Percentiles rank a stretch among this genome's conserved stretches.
phyloP scores from a whole-genome alignment of 30 jellyfish, hydroid and myxozoan species.

The Pelagia noctiluca region DNA sequence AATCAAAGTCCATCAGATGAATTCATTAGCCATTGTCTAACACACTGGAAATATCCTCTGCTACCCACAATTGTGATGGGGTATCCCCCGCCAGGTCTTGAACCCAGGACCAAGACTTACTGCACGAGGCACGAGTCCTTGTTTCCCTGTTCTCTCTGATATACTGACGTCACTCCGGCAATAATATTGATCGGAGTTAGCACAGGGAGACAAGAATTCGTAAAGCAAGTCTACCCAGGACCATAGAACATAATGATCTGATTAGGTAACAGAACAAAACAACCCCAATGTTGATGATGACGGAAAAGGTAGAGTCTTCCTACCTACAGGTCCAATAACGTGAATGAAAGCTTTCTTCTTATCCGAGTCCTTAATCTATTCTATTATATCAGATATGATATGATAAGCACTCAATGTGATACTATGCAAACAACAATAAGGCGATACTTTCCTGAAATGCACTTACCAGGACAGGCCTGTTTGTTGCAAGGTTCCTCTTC shows the following conservation, averaged over 20 bases:
- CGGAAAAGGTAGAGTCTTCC: neutral
- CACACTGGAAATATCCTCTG: no score
- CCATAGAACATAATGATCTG: neutral
- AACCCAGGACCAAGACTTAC: no score
- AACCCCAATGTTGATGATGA: neutral
- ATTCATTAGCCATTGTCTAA: no score
- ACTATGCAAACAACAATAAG: neutral
- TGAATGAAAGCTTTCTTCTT: neutral
- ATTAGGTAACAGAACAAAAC: no score
- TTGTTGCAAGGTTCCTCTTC: conserved; percentile 32
- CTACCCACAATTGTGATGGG: no score
- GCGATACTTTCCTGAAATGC: neutral
- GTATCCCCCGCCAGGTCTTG: no score
- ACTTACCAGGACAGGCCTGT: conserved; percentile 67
- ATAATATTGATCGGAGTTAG: no score
- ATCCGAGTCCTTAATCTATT: no score
- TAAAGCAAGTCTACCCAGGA: neutral
- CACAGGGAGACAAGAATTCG: neutral
- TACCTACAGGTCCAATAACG: neutral
- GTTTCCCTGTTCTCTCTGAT: no score
- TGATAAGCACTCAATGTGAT: no score
- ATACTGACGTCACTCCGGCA: neutral
- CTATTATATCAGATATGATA: no score
- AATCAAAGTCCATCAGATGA: neutral
- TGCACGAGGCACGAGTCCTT: no score